These are phyloP conservation scores for Penaeus vannamei DNA, from an alignment of 1,140 invertebrate genomes.

Conservation along the genomic window DNA sequence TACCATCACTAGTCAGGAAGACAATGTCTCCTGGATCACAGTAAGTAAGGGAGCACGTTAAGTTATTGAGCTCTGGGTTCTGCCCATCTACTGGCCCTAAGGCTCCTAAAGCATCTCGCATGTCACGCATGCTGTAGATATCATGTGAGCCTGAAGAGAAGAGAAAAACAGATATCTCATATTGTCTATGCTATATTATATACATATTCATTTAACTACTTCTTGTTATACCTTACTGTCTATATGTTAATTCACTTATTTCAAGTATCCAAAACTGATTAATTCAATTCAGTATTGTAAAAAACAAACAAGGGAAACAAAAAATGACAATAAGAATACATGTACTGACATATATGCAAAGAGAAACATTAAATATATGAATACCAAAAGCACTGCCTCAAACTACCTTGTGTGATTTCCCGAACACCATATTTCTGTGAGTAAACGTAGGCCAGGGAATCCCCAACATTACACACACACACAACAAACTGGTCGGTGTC, in stretches of 20 bases:
- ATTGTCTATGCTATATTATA: background rate
- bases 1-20: conserved; percentile 92
- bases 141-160: conserved; percentile 86
- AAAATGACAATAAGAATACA: too few species aligned
- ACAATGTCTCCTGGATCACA: conserved; percentile 88
- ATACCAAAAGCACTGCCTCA: conserved; percentile 9
- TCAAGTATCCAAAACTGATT: background rate
- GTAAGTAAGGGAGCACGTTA: conserved; percentile 91
- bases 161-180: background rate
- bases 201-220: background rate
- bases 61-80: conserved; percentile 91
- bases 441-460: conserved; percentile 91
- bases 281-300: too few species aligned
- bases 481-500: conserved; percentile 78
- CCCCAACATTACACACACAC: conserved; percentile 93
- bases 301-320: too few species aligned
- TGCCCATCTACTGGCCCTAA: conserved; percentile 89
- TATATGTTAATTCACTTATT: background rate
- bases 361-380: conserved; percentile 32
- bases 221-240: background rate
- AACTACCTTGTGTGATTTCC: conserved; percentile 80
- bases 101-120: conserved; percentile 92
- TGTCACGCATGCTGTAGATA: conserved; percentile 88
- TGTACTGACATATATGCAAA: too few species aligned
- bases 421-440: conserved; percentile 82